Evolutionary conservation across 53 echinoderm and acorn worm genomes (phyloP), one percentile per base, ranked within the genome.

Genomic region (Apostichopus leukothele): DNA sequence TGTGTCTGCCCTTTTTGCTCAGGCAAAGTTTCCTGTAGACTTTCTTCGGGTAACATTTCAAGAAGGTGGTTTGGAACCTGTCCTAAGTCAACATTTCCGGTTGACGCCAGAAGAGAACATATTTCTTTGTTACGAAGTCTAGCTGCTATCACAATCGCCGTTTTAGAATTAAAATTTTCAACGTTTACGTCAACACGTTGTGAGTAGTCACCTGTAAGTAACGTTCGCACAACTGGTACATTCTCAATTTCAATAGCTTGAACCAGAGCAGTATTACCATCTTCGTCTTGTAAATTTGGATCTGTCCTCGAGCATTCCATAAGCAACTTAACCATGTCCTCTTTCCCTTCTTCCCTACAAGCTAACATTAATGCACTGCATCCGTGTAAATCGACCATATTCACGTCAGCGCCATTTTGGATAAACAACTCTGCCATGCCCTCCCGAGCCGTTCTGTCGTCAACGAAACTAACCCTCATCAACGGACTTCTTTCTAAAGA

Each of bases 201-300:
- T 11, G 87, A 55, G 60, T 87, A 53, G 7, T 89, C 89, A 2
- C 86, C 75, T 19, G 76, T 77, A 26, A 99, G 73, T 1, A 99
- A 87, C 7, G 86, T 77, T 51, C 76, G 52, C 7, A 96, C 93
- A 1, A 93, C 96, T 5, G 90, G 89, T 4, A 91, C 84, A 73
- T 99, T 99, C 66, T 95, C 99, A 6, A 88, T 85, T 77, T 93
- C 86, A 50, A 99, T 92, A 22, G 99, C 96, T 66, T 99, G 96
- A 85, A 99, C 93, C 55, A 99, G 85, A 1, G 96, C 94, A 26
- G 96, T 94, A 87, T 96, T 91, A 5, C 99, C 99, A 27, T 92
- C 84, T 57, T 96, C 96, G 66, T 99, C 99, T 60, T 90, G 91
- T 21, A 91, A 23, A 80, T 99, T 99, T 0, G 91, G 92, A 52